Evolutionary conservation across 2,113 vertebrate species (phyloP).

Genomic region (Ursus arctos): DNA sequence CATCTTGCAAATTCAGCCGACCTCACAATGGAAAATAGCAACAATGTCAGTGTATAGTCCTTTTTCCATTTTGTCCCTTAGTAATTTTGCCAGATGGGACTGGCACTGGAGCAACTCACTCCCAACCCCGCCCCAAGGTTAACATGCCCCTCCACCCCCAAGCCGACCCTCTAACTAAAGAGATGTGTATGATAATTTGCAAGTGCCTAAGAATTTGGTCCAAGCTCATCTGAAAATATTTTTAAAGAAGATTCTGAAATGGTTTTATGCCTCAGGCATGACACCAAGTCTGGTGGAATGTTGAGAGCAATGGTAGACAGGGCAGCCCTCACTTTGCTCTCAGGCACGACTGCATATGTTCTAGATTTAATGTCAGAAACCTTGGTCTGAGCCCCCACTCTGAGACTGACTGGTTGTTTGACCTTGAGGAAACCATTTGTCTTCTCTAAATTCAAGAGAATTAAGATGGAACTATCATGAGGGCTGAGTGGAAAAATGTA

Average conservation of each 20-base stretch:
- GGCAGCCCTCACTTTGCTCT: fast-evolving
- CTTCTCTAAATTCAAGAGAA: background rate
- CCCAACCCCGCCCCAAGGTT: background rate
- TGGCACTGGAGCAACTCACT: background rate
- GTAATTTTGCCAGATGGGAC: background rate
- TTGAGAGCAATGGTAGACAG: background rate
- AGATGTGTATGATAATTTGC: fast-evolving
- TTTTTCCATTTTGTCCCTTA: background rate
- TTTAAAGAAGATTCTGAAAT: background rate
- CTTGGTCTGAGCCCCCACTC: background rate
- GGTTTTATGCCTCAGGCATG: background rate
- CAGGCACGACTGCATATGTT: background rate
- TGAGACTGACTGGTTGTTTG: background rate
- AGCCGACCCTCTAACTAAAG: background rate
- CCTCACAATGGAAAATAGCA: background rate
- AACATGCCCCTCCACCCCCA: fast-evolving
- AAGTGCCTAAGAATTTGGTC: background rate
- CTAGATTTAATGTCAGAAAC: background rate
- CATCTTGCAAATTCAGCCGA: background rate
- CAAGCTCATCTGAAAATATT: background rate
- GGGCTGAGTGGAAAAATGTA: too few species aligned
- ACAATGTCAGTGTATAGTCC: too few species aligned
- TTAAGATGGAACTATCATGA: background rate
- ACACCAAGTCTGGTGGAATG: background rate
- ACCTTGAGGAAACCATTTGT: background rate